Conservation (phyloP, 2,888 invertebrate genomes). For the Andrena flavipes region DNA sequence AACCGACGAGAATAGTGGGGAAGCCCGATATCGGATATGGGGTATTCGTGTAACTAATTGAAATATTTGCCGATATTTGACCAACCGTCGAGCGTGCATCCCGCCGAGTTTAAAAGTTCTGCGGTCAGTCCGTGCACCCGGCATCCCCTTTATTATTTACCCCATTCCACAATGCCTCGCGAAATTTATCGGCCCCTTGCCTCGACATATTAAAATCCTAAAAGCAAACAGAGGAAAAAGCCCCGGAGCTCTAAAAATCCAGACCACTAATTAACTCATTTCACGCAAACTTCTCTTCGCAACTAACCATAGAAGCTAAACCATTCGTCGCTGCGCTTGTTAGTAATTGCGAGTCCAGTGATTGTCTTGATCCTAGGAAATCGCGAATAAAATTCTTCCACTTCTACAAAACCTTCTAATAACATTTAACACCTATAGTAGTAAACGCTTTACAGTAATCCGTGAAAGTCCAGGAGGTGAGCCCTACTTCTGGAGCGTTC, state of each 20-base stretch:
- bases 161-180: neutral
- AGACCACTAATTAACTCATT: too few relatives aligned
- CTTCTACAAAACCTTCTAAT: too few relatives aligned
- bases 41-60: constrained; percentile 60
- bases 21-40: constrained; percentile 54
- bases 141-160: constrained; percentile 25
- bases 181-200: neutral
- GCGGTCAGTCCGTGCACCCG: constrained; percentile 39
- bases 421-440: too few relatives aligned
- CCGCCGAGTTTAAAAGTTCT: constrained; percentile 58
- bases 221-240: neutral
- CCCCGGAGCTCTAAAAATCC: neutral
- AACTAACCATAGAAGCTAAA: too few relatives aligned
- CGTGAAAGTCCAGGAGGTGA: too few relatives aligned
- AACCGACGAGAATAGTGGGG: neutral
- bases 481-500: too few relatives aligned
- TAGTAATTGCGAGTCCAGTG: too few relatives aligned
- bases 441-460: too few relatives aligned
- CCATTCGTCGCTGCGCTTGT: too few relatives aligned
- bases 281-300: too few relatives aligned
- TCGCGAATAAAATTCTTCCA: too few relatives aligned
- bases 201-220: neutral
- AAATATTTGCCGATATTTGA: constrained; percentile 72
- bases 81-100: constrained; percentile 29
- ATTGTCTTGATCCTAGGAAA: too few relatives aligned